A percentile compares a stretch with the other conserved stretches of the same genome.
phyloP scores from a whole-genome alignment of 2,113 vertebrate genomes.

The Propithecus coquereli region DNA sequence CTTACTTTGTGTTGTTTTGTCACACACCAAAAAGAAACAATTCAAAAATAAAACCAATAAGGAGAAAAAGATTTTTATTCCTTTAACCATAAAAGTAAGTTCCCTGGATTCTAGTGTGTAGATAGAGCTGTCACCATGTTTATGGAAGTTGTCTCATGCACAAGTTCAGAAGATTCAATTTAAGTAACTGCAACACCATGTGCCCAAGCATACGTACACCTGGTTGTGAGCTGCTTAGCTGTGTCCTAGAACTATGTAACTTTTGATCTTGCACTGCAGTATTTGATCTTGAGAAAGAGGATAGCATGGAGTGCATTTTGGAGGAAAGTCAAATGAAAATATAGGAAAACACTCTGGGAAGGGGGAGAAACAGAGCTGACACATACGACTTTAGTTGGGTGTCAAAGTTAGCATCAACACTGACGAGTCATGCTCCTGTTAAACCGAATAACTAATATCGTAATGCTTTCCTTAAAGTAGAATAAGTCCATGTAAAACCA shows the following conservation, averaged over 20 bases:
- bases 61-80: not conserved
- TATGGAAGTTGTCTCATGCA: rapidly evolving
- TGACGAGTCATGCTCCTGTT: no score
- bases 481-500: not conserved
- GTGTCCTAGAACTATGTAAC: not conserved
- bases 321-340: not conserved
- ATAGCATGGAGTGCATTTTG: not conserved
- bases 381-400: not conserved
- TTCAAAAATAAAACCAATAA: not conserved
- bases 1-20: not conserved
- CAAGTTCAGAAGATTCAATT: no score
- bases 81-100: not conserved
- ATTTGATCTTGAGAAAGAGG: not conserved
- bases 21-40: not conserved
- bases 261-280: not conserved
- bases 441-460: not conserved
- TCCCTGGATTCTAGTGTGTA: not conserved
- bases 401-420: not conserved
- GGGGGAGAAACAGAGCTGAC: no score
- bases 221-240: not conserved
- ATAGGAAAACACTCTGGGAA: no score
- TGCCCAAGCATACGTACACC: not conserved
- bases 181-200: rapidly evolving
- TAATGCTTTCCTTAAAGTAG: not conserved
- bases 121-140: not conserved